phyloP scores from a whole-genome alignment of 1,140 invertebrate genomes.

The Cydia pomonella region DNA sequence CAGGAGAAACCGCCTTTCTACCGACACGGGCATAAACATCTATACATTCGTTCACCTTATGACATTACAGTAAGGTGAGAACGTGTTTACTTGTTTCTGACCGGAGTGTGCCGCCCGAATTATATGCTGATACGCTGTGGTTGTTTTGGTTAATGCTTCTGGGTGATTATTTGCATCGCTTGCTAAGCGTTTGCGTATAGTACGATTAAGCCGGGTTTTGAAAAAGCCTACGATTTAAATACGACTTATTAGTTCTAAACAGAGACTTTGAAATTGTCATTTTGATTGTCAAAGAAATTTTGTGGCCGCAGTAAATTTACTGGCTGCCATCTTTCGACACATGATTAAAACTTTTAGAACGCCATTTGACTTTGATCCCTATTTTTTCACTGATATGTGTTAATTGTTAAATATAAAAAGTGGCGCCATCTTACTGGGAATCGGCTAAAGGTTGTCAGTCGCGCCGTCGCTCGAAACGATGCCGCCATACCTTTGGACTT shows the following conservation, averaged over 20 bases:
- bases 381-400: too few species aligned
- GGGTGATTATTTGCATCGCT: slow-evolving; percentile 4
- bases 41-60: neutral
- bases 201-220: neutral
- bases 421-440: too few species aligned
- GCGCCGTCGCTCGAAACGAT: too few species aligned
- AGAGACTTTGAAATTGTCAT: too few species aligned
- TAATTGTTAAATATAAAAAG: too few species aligned
- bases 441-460: too few species aligned
- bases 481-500: too few species aligned
- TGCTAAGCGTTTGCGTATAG: neutral
- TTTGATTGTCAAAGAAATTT: too few species aligned
- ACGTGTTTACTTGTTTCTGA: neutral
- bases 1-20: slow-evolving; percentile 24
- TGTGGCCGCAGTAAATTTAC: too few species aligned
- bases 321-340: too few species aligned
- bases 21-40: neutral
- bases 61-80: neutral
- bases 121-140: neutral
- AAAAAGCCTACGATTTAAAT: neutral
- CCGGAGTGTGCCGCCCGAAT: neutral
- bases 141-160: slow-evolving; percentile 1
- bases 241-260: neutral
- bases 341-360: too few species aligned
- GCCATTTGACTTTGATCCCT: too few species aligned